Percentiles rank a stretch among this genome's conserved stretches.
phyloP scores from a whole-genome alignment of 1,140 invertebrate species.

The Semibalanus balanoides region DNA sequence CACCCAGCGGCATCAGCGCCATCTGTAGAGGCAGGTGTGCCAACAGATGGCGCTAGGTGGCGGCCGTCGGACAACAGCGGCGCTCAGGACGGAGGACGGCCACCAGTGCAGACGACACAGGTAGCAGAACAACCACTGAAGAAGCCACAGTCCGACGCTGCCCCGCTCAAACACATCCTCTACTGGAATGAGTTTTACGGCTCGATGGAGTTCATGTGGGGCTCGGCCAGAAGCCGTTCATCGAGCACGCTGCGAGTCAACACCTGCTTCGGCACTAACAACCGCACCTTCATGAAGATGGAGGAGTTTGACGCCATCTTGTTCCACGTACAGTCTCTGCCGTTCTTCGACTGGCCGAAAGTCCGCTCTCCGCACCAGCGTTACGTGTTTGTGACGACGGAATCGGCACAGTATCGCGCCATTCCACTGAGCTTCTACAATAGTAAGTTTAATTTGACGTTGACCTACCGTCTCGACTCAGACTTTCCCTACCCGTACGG shows the following conservation, averaged over 20 bases:
- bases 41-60: too few relatives aligned
- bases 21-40: too few relatives aligned
- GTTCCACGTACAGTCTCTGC: constrained; percentile 11
- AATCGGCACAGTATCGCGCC: constrained; percentile 9
- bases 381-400: constrained; percentile 16
- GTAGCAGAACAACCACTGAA: too few relatives aligned
- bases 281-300: not conserved
- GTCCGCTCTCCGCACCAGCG: constrained; percentile 16
- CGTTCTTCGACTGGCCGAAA: constrained; percentile 1
- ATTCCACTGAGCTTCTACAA: not conserved
- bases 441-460: constrained; percentile 42
- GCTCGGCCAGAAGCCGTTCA: constrained; percentile 12
- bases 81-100: too few relatives aligned
- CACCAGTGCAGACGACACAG: too few relatives aligned
- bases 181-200: constrained; percentile 4
- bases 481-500: constrained; percentile 36
- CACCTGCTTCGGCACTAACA: constrained; percentile 11
- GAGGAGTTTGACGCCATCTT: constrained; percentile 14
- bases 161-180: not conserved
- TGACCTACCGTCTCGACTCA: constrained; percentile 41
- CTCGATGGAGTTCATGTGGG: constrained; percentile 10
- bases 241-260: constrained; percentile 10
- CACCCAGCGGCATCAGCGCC: too few relatives aligned
- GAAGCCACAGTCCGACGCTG: too few relatives aligned
- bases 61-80: too few relatives aligned